phyloP scores from a whole-genome alignment of 1,140 invertebrate genomes.

The Alviniconcha marisindica region DNA sequence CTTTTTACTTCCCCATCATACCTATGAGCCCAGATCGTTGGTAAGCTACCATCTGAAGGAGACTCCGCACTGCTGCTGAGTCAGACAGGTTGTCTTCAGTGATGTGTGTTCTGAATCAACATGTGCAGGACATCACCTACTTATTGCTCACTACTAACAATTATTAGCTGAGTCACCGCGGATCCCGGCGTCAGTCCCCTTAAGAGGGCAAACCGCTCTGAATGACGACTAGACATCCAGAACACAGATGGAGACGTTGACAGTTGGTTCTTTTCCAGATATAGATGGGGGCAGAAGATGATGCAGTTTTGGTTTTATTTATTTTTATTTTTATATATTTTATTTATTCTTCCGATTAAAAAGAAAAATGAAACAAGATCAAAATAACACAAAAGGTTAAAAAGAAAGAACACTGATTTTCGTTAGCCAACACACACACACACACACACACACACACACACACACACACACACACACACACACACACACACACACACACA shows the following conservation, averaged over 20 bases:
- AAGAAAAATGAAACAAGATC: not conserved
- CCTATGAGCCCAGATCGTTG: too few species aligned
- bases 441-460: conserved; percentile 17
- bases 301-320: not conserved
- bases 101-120: too few species aligned
- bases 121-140: not conserved
- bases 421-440: not conserved
- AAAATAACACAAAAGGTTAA: not conserved
- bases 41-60: too few species aligned
- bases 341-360: not conserved
- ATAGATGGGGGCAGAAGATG: not conserved
- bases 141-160: not conserved
- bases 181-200: not conserved
- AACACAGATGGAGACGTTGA: not conserved
- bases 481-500: not conserved
- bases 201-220: not conserved
- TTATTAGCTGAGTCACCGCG: not conserved
- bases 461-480: conserved; percentile 4
- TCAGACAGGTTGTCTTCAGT: too few species aligned
- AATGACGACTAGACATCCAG: not conserved
- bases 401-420: not conserved
- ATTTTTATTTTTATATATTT: not conserved
- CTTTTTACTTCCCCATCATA: too few species aligned
- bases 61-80: too few species aligned
- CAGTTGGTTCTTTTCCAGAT: not conserved